Base-by-base conservation (phyloP, 2,797 vertebrate genomes). In the Denticeps clupeoides region DNA sequence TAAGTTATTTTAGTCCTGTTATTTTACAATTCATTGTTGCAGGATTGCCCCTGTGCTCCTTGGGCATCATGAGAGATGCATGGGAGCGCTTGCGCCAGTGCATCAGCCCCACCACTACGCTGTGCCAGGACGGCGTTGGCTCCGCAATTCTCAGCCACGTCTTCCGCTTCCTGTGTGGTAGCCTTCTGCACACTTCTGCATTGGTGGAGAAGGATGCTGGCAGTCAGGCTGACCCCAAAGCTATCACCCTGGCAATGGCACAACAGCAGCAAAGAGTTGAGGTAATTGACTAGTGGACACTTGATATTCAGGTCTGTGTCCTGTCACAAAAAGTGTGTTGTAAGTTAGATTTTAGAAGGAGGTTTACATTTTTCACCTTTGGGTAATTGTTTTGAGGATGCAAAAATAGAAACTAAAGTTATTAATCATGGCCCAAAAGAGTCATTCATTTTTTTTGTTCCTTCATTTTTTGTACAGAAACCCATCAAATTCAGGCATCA, bases 41-140 rank as follows among this genome's bases (percentile, higher is more conserved):
- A 87, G 85, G 72, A 4, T 60, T 83, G 52, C 82, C 84, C 6
- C 65, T 86, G 9, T 87, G 85, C 55, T 86, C 85, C 46, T 64
- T 85, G 59, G 83, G 78, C 10, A 78, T 87, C 56, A 85, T 87
- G 85, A 87, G 83, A 64, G 84, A 81, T 2, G 85, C 84, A 1
- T 87, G 85, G 85, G 82, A 86, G 59, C 72, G 82, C 23, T 64
- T 87, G 37, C 71, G 83, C 2, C 83, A 86, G 71, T 86, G 85
- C 31, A 85, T 87, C 69, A 85, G 78, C 55, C 82, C 83, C 0
- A 61, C 64, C 41, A 54, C 70, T 18, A 45, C 64, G 1, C 52
- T 74, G 49, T 54, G 68, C 41, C 56, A 67, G 12, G 51, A 49
- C 0, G 62, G 75, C 42, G 64, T 57, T 47, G 68, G 71, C 29